A percentile compares a stretch with the other conserved stretches of the same genome.
Evolutionary conservation across 2,113 vertebrate species (phyloP).

Genomic region (Sorex araneus): DNA sequence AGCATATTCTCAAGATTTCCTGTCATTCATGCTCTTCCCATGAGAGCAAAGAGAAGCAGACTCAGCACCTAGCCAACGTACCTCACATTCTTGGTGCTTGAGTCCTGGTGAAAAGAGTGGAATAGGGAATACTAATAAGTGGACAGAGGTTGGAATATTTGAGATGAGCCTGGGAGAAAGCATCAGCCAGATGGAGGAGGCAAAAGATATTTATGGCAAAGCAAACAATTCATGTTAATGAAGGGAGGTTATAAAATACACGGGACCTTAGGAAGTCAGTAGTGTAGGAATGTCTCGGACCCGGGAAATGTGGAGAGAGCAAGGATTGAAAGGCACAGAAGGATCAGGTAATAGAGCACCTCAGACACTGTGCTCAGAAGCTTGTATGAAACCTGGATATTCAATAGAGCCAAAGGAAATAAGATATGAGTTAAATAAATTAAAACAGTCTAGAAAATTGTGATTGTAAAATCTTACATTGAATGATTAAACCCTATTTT

Average conservation of each 20-base stretch:
- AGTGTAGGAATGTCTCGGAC: not conserved
- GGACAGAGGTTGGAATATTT: not conserved
- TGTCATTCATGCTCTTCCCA: not conserved
- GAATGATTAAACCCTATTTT: not conserved
- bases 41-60: not conserved
- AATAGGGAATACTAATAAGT: not conserved
- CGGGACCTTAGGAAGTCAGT: not conserved
- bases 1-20: not conserved
- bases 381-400: not conserved
- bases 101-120: not conserved
- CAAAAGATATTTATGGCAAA: not conserved
- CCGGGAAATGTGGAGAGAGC: not conserved
- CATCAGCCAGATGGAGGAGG: not conserved
- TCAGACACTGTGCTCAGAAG: not conserved
- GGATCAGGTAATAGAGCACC: not conserved
- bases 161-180: not conserved
- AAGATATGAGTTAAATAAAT: not conserved
- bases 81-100: not conserved
- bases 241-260: not conserved
- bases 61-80: not conserved
- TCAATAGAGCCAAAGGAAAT: not conserved
- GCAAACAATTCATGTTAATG: not conserved
- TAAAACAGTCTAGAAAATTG: not conserved
- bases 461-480: not conserved
- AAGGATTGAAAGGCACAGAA: not conserved